Conservation (phyloP, 2,113 vertebrate species). For the Periophthalmus modestus region DNA sequence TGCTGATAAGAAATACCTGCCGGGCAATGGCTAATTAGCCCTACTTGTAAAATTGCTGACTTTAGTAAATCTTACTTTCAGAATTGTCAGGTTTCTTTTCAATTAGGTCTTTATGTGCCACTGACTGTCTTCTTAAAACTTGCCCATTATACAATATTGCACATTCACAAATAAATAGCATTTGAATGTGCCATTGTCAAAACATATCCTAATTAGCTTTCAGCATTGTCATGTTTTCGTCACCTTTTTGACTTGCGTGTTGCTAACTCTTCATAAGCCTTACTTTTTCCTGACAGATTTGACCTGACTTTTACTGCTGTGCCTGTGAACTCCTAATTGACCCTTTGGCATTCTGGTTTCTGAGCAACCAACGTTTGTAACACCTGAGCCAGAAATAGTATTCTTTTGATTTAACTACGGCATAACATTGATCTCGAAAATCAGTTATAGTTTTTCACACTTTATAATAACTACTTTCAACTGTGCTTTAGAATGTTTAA, state of each 20-base stretch:
- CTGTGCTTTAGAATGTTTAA: not conserved
- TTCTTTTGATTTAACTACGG: not conserved
- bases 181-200: not conserved
- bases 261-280: not conserved
- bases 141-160: not conserved
- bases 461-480: no score
- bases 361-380: conserved; percentile 3
- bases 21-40: not conserved
- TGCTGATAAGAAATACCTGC: not conserved
- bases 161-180: not conserved
- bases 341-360: not conserved
- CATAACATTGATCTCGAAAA: not conserved
- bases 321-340: not conserved
- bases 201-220: not conserved
- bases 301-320: not conserved
- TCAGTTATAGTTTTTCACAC: not conserved
- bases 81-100: not conserved
- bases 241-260: not conserved
- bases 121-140: not conserved
- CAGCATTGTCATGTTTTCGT: not conserved
- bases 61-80: not conserved
- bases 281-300: not conserved
- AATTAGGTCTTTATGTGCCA: not conserved
- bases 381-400: not conserved
- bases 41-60: not conserved